Conservation (phyloP, 2,888 invertebrate species). For the Eupithecia dodoneata region DNA sequence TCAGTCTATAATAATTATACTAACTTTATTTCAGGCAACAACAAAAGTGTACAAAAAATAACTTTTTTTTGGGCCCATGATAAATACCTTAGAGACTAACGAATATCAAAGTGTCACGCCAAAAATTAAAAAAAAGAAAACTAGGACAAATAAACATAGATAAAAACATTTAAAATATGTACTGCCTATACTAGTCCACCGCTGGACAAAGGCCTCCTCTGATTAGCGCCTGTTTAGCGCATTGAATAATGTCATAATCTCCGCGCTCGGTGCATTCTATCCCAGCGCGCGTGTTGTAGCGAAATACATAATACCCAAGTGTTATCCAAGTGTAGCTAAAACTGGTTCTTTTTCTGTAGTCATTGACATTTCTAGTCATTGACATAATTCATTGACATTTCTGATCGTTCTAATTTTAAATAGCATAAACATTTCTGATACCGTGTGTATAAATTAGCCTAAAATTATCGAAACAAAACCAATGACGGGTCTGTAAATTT, state of each 20-base stretch:
- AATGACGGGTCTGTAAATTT: neutral
- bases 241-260: neutral
- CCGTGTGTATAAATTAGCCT: neutral
- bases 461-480: neutral
- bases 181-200: neutral
- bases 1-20: too few relatives aligned
- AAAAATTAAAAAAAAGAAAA: too few relatives aligned
- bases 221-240: neutral
- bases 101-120: too few relatives aligned
- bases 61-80: too few relatives aligned
- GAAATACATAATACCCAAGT: too few relatives aligned
- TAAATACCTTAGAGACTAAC: too few relatives aligned
- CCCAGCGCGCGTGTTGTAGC: too few relatives aligned
- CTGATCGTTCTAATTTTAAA: neutral
- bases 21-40: too few relatives aligned
- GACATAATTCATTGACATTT: neutral
- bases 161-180: too few relatives aligned
- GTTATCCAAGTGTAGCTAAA: neutral
- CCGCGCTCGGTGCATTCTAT: neutral
- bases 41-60: too few relatives aligned
- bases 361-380: slow-evolving; percentile 1
- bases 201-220: neutral
- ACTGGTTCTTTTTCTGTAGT: neutral
- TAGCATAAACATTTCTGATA: neutral
- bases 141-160: too few relatives aligned